Evolutionary conservation across 2,797 vertebrate species (phyloP).

Genomic region (Clamator glandarius): DNA sequence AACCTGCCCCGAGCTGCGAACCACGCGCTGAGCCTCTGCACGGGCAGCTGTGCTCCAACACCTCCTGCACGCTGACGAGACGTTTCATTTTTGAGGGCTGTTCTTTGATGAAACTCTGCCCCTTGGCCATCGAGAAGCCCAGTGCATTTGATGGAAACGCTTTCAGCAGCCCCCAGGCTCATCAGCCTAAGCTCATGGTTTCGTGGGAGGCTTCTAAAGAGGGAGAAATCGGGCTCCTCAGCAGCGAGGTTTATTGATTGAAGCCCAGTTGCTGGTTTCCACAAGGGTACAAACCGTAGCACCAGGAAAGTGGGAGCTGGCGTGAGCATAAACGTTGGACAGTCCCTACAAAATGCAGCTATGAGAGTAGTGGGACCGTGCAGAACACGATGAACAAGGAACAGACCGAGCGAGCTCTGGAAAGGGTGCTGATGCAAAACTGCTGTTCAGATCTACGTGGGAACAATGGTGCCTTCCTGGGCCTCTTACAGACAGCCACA

Average conservation of each 20-base stretch:
- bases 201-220: neutral
- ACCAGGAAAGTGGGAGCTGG: neutral
- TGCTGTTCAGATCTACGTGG: neutral
- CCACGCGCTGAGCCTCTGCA: rapidly evolving
- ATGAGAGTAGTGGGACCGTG: neutral
- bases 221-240: neutral
- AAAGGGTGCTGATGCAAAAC: neutral
- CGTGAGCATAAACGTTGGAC: neutral
- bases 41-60: neutral
- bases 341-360: neutral
- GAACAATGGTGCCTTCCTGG: neutral
- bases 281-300: neutral
- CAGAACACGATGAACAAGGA: rapidly evolving
- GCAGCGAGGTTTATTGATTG: neutral
- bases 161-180: neutral
- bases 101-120: neutral
- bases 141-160: neutral
- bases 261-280: neutral
- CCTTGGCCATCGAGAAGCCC: neutral
- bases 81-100: neutral
- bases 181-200: neutral
- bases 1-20: neutral
- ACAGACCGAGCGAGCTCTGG: neutral
- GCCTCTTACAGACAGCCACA: neutral
- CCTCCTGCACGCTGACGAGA: neutral